Evolutionary conservation across 2,113 vertebrate genomes (phyloP).

Genomic region (Gobiocypris rarus): DNA sequence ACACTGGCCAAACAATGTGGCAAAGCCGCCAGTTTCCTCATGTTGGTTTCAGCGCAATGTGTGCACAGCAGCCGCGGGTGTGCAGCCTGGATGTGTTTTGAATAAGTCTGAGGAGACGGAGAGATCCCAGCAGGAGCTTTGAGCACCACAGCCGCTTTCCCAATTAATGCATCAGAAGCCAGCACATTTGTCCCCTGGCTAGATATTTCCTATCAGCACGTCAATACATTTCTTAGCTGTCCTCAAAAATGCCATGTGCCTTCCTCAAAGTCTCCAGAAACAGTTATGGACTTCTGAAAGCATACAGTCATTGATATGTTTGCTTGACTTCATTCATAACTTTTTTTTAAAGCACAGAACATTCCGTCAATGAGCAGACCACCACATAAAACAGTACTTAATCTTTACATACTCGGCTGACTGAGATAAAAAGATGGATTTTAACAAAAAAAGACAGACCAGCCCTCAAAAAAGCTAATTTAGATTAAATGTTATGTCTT

Average conservation of each 20-base stretch:
- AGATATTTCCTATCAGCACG: conserved; percentile 40
- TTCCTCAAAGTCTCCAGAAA: neutral
- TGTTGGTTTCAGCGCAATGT: conserved; percentile 20
- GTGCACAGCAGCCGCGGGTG: neutral
- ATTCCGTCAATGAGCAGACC: neutral
- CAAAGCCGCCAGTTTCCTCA: conserved; percentile 46
- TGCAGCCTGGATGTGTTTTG: conserved; percentile 33
- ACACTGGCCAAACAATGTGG: conserved; percentile 42
- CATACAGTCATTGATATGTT: neutral
- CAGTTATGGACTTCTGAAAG: neutral
- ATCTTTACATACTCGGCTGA: neutral
- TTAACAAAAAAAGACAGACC: neutral
- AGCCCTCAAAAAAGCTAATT: conserved; percentile 9
- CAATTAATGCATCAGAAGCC: conserved; percentile 37
- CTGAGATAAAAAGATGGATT: conserved; percentile 9
- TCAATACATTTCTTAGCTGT: conserved; percentile 16
- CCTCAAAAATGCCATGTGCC: neutral
- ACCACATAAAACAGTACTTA: neutral
- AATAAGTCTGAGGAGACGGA: conserved; percentile 39
- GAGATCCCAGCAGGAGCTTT: conserved; percentile 33
- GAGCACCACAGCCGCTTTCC: conserved; percentile 10
- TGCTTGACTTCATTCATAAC: neutral
- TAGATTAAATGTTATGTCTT: neutral
- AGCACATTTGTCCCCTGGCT: conserved; percentile 25
- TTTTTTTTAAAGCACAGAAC: neutral